Conservation (phyloP, 2,888 invertebrate species). For the Yponomeuta evonymella region DNA sequence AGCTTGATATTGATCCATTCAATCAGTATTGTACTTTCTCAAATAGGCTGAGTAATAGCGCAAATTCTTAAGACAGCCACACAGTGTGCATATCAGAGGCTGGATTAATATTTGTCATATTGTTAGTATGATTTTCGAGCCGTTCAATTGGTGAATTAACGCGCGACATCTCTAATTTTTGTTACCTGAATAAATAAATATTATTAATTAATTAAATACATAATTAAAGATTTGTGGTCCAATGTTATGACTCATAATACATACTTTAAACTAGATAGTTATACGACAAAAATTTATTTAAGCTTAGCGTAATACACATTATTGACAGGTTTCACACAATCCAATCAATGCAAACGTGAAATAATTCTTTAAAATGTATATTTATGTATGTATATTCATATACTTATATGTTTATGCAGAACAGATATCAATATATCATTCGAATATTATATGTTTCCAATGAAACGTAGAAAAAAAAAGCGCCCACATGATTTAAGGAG, state of each 20-base stretch:
- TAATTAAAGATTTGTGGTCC: constrained; percentile 73
- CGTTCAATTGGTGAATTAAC: constrained; percentile 32
- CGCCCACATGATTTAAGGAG: background rate
- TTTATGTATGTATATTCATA: background rate
- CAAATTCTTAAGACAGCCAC: constrained; percentile 21
- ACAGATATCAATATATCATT: background rate
- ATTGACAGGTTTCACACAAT: constrained; percentile 27
- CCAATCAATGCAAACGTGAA: constrained; percentile 8
- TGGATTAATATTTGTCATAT: constrained; percentile 25
- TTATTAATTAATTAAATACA: constrained; percentile 69
- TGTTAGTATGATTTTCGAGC: constrained; percentile 23
- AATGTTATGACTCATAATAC: constrained; percentile 74
- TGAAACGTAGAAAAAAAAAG: background rate
- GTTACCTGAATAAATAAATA: constrained; percentile 72
- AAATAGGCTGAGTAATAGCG: background rate
- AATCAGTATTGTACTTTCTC: background rate
- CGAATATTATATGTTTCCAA: background rate
- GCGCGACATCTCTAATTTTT: constrained; percentile 60
- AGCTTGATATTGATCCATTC: too few relatives aligned
- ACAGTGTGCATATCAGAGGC: constrained; percentile 48
- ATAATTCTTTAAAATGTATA: background rate
- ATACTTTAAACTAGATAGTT: constrained; percentile 68
- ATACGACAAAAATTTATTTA: constrained; percentile 49
- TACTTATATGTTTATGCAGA: background rate
- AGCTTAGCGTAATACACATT: constrained; percentile 51